Base-by-base conservation (phyloP, 2,888 invertebrate species). In the Erpobdella octoculata region DNA sequence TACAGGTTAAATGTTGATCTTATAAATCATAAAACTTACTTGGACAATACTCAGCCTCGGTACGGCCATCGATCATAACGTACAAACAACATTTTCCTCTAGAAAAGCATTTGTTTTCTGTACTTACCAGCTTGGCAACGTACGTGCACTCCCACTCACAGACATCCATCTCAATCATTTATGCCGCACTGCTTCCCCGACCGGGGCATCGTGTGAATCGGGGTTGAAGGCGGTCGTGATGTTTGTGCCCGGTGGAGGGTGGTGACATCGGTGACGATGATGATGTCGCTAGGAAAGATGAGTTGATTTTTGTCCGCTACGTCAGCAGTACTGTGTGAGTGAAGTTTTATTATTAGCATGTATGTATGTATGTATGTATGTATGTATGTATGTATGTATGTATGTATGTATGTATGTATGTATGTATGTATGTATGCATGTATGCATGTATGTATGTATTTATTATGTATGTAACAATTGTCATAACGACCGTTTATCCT, bases 91-190 rank as follows among this genome's bases (percentile, higher is more conserved):
- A 53, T 53, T 53, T 48, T 53, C 53, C 28, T 9, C 4, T 21
- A 53, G 53, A 53, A 53, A 53, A 53, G 53, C 53, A 53, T 53
- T 53, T 53, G 53, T 53, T 53, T 53, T 53, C 28, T 28, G 8
- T 21, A 53, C 53, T 53, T 21, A 53, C 53, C 53, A n/a, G n/a
- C n/a, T n/a, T n/a, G n/a, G n/a, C n/a, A n/a, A n/a, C n/a, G n/a
- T n/a, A n/a, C n/a, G n/a, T 53, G 21, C 21, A 53, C 53, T 18
- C 28, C 4, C 9, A n/a, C 53, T 28, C 21, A 28, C n/a, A n/a
- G 21, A 28, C 53, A 53, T 53, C n/a, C 21, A 53, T 53, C 53
- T n/a, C 28, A 21, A 53, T 53, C 53, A 4, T 21, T n/a, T 53
- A 9, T 21, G 28, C 53, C 53, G 5, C 28, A 28, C 21, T 53